Percentiles rank a stretch among this genome's conserved stretches.
These are phyloP conservation scores for Notodonta ziczac DNA, from an alignment of 2,888 invertebrate genomes.

Conservation along the genomic window DNA sequence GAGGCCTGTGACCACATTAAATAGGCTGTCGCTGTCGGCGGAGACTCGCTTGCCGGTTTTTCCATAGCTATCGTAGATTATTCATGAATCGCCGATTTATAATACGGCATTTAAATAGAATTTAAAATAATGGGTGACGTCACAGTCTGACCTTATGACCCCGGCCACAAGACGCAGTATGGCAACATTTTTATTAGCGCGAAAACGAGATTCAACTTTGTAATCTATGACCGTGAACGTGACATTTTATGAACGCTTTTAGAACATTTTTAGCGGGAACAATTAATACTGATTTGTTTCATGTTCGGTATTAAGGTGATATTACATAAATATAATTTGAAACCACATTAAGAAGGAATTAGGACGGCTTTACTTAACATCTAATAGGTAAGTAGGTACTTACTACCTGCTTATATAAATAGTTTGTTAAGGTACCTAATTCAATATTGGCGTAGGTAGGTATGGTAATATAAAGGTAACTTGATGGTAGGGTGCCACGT, in stretches of 20 bases:
- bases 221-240: conserved; percentile 22
- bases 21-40: conserved; percentile 21
- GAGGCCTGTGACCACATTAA: conserved; percentile 17
- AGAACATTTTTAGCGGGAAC: conserved; percentile 15
- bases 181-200: conserved; percentile 20
- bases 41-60: conserved; percentile 33
- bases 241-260: conserved; percentile 24
- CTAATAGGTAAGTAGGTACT: too few relatives aligned
- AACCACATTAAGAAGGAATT: too few relatives aligned
- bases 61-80: conserved; percentile 34
- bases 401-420: too few relatives aligned
- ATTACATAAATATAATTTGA: too few relatives aligned
- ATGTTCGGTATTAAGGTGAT: too few relatives aligned
- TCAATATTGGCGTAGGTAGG: too few relatives aligned
- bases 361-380: too few relatives aligned
- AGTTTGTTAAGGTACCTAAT: too few relatives aligned
- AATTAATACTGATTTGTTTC: conserved; percentile 11
- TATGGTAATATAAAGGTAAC: too few relatives aligned
- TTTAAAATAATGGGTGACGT: conserved; percentile 54
- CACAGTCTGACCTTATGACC: conserved; percentile 59
- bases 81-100: conserved; percentile 33
- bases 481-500: too few relatives aligned
- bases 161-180: conserved; percentile 24
- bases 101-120: conserved; percentile 38
- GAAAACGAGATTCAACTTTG: conserved; percentile 33